phyloP scores from a whole-genome alignment of 1,140 invertebrate species.

The Trichonephila clavipes region DNA sequence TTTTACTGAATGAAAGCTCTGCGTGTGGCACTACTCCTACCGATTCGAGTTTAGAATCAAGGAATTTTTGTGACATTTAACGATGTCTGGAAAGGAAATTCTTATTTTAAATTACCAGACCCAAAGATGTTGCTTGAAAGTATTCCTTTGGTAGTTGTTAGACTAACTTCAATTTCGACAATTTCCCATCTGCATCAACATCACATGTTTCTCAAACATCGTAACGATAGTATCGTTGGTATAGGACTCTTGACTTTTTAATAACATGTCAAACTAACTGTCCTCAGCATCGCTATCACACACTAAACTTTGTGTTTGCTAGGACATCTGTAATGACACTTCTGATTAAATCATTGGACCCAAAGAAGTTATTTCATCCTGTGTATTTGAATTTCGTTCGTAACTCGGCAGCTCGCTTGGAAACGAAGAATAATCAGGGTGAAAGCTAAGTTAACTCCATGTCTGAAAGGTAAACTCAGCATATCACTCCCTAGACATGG shows the following conservation, averaged over 20 bases:
- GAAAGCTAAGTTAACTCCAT: neutral
- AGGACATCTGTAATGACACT: conserved; percentile 22
- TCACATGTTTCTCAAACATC: neutral
- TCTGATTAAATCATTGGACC: conserved; percentile 33
- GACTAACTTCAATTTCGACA: neutral
- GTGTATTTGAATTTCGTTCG: neutral
- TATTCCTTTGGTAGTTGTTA: neutral
- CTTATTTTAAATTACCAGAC: conserved; percentile 1
- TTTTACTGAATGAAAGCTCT: conserved; percentile 7
- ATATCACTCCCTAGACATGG: too few species aligned
- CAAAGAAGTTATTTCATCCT: conserved; percentile 6
- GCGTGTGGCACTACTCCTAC: neutral
- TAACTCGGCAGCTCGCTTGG: neutral
- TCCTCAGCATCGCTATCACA: neutral
- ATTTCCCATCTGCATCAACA: neutral
- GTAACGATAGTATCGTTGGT: neutral
- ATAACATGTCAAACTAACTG: conserved; percentile 48
- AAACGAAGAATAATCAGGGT: neutral
- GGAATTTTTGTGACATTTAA: conserved; percentile 33
- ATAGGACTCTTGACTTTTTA: conserved; percentile 16
- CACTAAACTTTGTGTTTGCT: neutral
- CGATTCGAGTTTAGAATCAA: neutral
- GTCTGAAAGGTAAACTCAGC: neutral
- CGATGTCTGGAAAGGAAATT: neutral
- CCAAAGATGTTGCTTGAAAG: neutral